Evolutionary conservation across 2,113 vertebrate genomes (phyloP), one percentile per base, ranked within the genome.

Genomic region (Cyanoderma ruficeps): DNA sequence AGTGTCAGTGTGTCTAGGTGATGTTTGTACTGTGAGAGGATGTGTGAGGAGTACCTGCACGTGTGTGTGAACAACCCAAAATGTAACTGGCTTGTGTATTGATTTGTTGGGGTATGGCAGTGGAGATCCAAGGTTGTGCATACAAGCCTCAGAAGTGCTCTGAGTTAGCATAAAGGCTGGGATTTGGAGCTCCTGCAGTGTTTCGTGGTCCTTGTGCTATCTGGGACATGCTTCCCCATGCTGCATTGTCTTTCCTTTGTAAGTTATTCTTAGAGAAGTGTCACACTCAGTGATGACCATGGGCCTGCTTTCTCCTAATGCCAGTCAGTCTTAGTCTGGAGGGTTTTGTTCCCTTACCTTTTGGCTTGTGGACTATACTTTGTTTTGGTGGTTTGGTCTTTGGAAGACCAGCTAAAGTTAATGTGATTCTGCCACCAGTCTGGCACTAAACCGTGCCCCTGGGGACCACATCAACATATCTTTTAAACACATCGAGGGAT

Each of bases 211-310:
- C 28, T 65, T 77, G 33, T 61, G n/a, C 28, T 69, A 3, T 53
- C 22, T 61, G 72, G 39, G 33, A 37, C 3, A 1, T 41, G 20
- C 31, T 89, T 92, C 13, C 21, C 22, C 15, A 9, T 67, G 64
- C 61, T 85, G 52, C 21, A 11, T 60, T 39, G 28, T 37, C 33
- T 69, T 79, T 35, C 37, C 9, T 59, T 59, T 44, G 49, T 41
- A 82, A 37, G 70, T 24, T 44, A 11, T 7, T 81, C 27, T 63
- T 74, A 44, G 25, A 42, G 41, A 50, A 31, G 11, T 1, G 1
- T 47, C 13, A 20, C 2, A 4, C 0, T 0, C 35, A 35, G 35
- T 3, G 2, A 24, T 69, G 56, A 31, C 55, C 59, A 3, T 33
- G 31, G 69, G 27, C 17, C 30, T 78, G 22, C 47, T 64, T 84